Evolutionary conservation across 2,113 vertebrate species (phyloP).

Genomic region (Cynopterus brachyotis): DNA sequence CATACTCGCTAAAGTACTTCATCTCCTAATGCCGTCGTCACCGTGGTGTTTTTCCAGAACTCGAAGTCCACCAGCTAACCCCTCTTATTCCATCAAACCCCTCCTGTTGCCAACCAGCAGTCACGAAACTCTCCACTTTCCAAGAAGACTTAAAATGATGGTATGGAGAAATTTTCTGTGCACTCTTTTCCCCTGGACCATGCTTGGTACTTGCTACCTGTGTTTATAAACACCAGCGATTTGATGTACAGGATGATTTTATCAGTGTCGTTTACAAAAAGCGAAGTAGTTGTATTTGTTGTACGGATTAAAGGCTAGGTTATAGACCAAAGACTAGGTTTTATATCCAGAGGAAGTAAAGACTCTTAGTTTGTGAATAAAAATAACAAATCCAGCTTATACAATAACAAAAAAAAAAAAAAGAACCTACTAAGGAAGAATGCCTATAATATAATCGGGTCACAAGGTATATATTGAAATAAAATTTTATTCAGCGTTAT

Average conservation of each 20-base stretch:
- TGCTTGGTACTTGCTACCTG: background rate
- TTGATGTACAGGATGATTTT: slow-evolving; percentile 4
- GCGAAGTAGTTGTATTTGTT: background rate
- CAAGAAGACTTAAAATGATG: background rate
- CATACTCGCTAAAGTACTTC: background rate
- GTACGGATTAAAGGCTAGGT: background rate
- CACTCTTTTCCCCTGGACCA: background rate
- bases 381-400: background rate
- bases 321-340: background rate
- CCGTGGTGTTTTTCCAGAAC: background rate
- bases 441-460: background rate
- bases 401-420: background rate
- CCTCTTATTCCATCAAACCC: background rate
- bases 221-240: background rate
- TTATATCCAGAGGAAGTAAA: background rate
- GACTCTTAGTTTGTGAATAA: background rate
- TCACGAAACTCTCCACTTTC: background rate
- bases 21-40: background rate
- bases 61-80: background rate
- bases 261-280: background rate
- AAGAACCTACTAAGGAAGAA: background rate
- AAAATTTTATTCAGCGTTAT: slow-evolving; percentile 1
- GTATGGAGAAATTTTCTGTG: background rate
- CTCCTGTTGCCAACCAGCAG: background rate
- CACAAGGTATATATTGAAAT: background rate